These are phyloP conservation scores for Pogonomyrmex barbatus DNA, from an alignment of 1,140 invertebrate species.

Conservation along the genomic window DNA sequence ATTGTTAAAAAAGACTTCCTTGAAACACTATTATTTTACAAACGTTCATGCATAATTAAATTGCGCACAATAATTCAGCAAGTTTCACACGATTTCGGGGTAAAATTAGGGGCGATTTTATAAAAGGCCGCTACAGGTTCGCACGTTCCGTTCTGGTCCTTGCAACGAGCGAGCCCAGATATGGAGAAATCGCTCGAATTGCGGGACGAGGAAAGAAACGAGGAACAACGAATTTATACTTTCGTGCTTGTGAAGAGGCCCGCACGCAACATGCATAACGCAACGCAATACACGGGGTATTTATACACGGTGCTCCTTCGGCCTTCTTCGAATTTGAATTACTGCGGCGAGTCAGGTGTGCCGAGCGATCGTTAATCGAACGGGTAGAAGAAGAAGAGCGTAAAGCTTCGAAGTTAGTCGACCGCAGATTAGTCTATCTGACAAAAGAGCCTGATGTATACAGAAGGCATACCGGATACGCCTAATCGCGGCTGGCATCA, in stretches of 20 bases:
- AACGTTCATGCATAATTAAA: not conserved
- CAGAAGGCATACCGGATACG: constrained; percentile 14
- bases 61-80: not conserved
- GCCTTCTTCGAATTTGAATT: constrained; percentile 72
- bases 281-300: not conserved
- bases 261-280: constrained; percentile 50
- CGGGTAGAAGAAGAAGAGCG: constrained; percentile 44
- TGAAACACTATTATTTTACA: not conserved
- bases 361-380: constrained; percentile 65
- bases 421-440: constrained; percentile 63
- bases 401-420: constrained; percentile 50
- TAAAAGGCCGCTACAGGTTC: not conserved
- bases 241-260: constrained; percentile 45
- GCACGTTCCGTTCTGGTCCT: constrained; percentile 34
- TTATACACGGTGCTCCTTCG: constrained; percentile 37
- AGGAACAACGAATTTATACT: constrained; percentile 56
- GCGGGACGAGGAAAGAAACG: not conserved
- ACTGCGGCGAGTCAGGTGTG: constrained; percentile 65
- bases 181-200: not conserved
- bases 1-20: not conserved
- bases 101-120: constrained; percentile 59
- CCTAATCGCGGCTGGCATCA: constrained; percentile 44
- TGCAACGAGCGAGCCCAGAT: not conserved
- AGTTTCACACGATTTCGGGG: constrained; percentile 5
- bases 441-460: constrained; percentile 38